Conservation (phyloP, 2,797 vertebrate species). For the Sebastes variabilis region DNA sequence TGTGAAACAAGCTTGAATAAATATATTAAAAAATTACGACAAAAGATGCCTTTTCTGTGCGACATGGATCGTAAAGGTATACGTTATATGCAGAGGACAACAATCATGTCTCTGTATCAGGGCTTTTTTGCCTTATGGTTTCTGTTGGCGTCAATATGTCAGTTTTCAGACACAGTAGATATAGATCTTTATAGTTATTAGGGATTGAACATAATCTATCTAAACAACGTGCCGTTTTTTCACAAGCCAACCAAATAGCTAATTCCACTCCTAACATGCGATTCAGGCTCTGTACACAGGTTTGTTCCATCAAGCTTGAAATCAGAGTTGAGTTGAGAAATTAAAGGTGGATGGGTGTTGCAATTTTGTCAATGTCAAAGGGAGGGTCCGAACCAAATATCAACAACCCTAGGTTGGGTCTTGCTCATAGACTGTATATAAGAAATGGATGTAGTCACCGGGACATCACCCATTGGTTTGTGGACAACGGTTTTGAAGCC, state of each 20-base stretch:
- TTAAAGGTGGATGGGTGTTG: not conserved
- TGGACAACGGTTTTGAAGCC: too few species aligned
- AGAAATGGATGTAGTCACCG: too few species aligned
- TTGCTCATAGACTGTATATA: too few species aligned
- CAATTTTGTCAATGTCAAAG: not conserved
- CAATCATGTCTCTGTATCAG: not conserved
- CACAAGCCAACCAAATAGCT: not conserved
- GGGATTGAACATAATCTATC: not conserved
- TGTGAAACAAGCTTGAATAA: not conserved
- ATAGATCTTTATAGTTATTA: not conserved
- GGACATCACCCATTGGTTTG: too few species aligned
- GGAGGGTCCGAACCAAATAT: not conserved
- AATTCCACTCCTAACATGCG: not conserved
- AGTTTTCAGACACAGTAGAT: not conserved
- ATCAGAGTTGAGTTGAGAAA: not conserved
- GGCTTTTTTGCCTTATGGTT: not conserved
- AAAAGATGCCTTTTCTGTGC: not conserved
- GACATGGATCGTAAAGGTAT: not conserved
- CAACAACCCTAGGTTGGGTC: not conserved
- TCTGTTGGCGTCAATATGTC: not conserved
- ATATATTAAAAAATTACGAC: not conserved
- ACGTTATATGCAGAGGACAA: not conserved
- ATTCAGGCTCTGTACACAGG: not conserved
- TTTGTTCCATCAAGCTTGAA: too few species aligned
- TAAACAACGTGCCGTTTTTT: accelerated